phyloP scores from a whole-genome alignment of 2,797 vertebrate genomes.

The Anabacerthia variegaticeps region DNA sequence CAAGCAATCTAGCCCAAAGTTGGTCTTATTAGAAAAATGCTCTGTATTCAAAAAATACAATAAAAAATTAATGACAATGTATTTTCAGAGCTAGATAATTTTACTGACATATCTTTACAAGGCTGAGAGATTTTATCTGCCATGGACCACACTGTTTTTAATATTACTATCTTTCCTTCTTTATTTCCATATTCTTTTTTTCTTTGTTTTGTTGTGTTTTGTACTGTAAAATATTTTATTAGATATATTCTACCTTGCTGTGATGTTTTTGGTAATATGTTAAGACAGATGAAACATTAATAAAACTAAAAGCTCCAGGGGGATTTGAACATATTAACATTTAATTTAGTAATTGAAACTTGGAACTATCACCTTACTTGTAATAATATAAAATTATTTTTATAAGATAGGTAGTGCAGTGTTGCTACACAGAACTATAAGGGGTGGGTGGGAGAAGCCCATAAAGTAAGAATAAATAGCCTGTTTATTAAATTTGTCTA shows the following conservation, averaged over 20 bases:
- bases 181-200: neutral
- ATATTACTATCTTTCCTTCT: neutral
- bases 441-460: neutral
- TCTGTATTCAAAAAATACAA: neutral
- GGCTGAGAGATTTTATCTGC: neutral
- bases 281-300: neutral
- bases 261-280: neutral
- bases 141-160: neutral
- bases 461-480: neutral
- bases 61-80: neutral
- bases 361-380: neutral
- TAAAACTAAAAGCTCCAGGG: neutral
- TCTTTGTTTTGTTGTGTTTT: neutral
- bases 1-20: rapidly evolving
- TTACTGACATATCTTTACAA: neutral
- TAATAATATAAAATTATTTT: neutral
- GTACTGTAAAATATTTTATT: neutral
- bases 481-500: neutral
- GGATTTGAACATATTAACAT: neutral
- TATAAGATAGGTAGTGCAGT: neutral
- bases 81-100: neutral
- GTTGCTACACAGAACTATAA: neutral
- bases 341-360: neutral
- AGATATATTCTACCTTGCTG: neutral
- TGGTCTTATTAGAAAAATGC: neutral